Evolutionary conservation across 2,888 invertebrate species (phyloP), one percentile per base, ranked within the genome.

Genomic region (Theretra japonica): DNA sequence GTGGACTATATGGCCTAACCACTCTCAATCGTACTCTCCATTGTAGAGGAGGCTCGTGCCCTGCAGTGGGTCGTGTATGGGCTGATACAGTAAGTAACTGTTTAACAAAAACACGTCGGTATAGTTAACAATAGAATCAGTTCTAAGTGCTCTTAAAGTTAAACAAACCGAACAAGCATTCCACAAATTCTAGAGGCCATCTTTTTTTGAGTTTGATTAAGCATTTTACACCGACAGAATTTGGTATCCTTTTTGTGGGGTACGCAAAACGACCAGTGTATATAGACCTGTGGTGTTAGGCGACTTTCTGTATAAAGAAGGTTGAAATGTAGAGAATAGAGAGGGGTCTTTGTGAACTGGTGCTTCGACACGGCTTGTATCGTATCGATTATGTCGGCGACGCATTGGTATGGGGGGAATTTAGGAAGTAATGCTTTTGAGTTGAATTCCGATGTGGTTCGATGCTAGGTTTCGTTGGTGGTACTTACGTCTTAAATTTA

Each of bases 391-490:
- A 77, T 77, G 74, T 75, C 74, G 72, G 74, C 78, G 75, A 79
- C 79, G 79, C 80, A 74, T 75, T 69, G 75, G 76, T 75, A 80
- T 78, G 76, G 25, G 21, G 21, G 53, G 85, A 83, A 92, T 88
- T 88, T 86, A 80, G 86, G 87, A 88, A 88, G 86, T 83, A 73
- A 76, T 71, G 70, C 62, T 48, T 57, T 68, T 73, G 70, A 65
- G 60, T 57, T 50, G 60, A 11, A 65, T 65, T 57, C 65, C 23
- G 48, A 68, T 48, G 30, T 68, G 59, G 48, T 30, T 70, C 62
- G 65, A 25, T 70, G 58, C 28, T 28, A 50, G 50, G 48, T 48
- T 23, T 41, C 17, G 23, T 65, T 15, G 41, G 21, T 15, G 21
- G 41, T 17, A 4, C 30, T 30, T 30, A 41, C 41, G 8, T 41